Base-by-base conservation (phyloP, 2,797 vertebrate genomes). In the Eptatretus atami region DNA sequence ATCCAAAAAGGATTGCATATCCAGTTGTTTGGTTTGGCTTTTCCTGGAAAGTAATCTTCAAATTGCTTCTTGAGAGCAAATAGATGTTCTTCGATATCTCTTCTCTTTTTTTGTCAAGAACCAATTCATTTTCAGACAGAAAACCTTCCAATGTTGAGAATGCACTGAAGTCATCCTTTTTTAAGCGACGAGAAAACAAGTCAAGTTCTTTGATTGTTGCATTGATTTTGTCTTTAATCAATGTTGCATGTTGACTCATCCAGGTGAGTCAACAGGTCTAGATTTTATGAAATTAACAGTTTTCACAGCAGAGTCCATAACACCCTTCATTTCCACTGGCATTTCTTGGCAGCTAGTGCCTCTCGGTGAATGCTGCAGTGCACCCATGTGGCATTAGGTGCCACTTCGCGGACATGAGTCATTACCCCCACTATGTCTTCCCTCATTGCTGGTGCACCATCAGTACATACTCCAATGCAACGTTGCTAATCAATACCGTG, bases 221-320 rank as follows among this genome's bases (percentile, higher is more conserved):
- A 8, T 13, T 65, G 54, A 66, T 63, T 69, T 68, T 70, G 61
- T 69, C 61, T 61, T n/a, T n/a, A n/a, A n/a, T n/a, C n/a, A n/a
- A n/a, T n/a, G n/a, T n/a, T n/a, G n/a, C n/a, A n/a, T n/a, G n/a
- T n/a, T n/a, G n/a, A 65, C 15, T 67, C 65, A 6, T 69, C 57
- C 63, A 66, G 70, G 14, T 64, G 13, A 55, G 9, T 67, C 60
- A 65, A 61, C 10, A 61, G n/a, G 63, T 65, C 13, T 2, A 24
- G 64, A 57, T 24, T 68, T 67, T 13, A 67, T 64, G 53, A 65
- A 67, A 19, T 64, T 60, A 8, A 67, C 31, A 53, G 52, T 64
- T 60, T 67, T 67, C 53, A 63, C 63, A 64, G 67, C 63, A n/a
- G 63, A 64, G 63, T 68, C 64, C 19, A 67, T 13, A 12, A 68